Evolutionary conservation across 2,888 invertebrate species (phyloP), one percentile per base, ranked within the genome.

Genomic region (Watsonalla binaria): DNA sequence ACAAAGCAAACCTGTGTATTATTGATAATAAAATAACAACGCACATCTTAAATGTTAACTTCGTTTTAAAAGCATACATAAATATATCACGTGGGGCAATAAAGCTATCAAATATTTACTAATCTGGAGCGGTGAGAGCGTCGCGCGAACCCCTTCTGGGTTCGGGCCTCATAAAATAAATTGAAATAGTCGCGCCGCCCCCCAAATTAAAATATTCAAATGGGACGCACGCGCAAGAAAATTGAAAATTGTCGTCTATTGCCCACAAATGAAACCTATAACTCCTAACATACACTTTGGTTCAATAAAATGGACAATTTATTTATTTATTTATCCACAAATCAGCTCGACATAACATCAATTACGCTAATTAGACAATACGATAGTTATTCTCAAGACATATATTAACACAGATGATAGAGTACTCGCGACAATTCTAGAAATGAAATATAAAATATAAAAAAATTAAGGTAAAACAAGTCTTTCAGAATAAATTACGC

Each of bases 151-250:
- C 90, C 87, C 88, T 90, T 90, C 87, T 87, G 87, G 77, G 76
- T 77, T 73, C 78, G 82, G 66, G 78, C 78, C 88, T 90, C 90
- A 90, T 90, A 90, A 90, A 90, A 90, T 90, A 90, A 90, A 90
- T 90, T 90, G 90, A 90, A 90, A 90, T 90, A 89, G 90, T 90
- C 90, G 84, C 87, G 81, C 86, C 90, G 87, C 90, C 90, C 90
- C 88, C 90, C 87, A 89, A 90, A 90, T 90, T 90, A 90, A 90
- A 90, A 90, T 90, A 90, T 90, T 90, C 90, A 90, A 90, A 90
- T 90, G 90, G 90, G 88, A 88, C 88, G 90, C 90, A 90, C 90
- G 90, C 90, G 90, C 87, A 90, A 90, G 90, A 90, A 90, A 90
- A 90, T 90, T 90, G 90, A 90, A 90, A 90, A 90, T 90, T 90